Evolutionary conservation across 1,140 invertebrate species (phyloP), one percentile per base, ranked within the genome.

Genomic region (Drosophila carrolli): DNA sequence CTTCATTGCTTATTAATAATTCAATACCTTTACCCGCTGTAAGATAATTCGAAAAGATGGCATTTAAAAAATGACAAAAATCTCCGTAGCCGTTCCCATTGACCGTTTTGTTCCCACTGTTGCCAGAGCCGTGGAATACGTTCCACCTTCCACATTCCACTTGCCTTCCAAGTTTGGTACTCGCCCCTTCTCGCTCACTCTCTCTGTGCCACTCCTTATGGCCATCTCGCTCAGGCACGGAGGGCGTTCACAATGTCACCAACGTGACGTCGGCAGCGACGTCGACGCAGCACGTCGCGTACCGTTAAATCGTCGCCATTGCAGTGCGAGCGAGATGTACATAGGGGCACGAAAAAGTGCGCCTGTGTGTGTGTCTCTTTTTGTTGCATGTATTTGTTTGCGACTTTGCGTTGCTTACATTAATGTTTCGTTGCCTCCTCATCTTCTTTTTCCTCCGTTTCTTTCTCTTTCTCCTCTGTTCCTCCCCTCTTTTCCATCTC

Each of bases 301-400:
- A 74, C 27, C 55, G 55, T 75, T 78, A 86, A 86, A 78, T 82
- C 68, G 83, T 79, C 75, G 76, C 75, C 83, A 83, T 83, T 88
- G 83, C 83, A 59, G 62, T 79, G 83, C 60, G 63, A 86, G 71
- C 51, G 76, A 70, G 83, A 83, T 59, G 47, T 79, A 5, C 19
- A 35, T 55, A 79, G n/a, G 7, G 2, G 19, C 19, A 5, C 19
- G 55, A 19, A 35, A 13, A 13, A 40, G 19, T 10, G 16, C 8
- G 27, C 29, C 5, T 43, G 35, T 41, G 48, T 47, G 19, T 48
- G 47, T 53, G 11, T 29, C 68, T 38, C 38, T 51, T 50, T 53
- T 44, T 72, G 54, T 46, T 72, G 55, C 41, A 57, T 46, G 67
- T 47, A 40, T 61, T 50, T 60, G 66, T 73, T 60, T 73, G 56